These are phyloP conservation scores for Venturia canescens DNA, from an alignment of 1,140 invertebrate species.

Conservation along the genomic window DNA sequence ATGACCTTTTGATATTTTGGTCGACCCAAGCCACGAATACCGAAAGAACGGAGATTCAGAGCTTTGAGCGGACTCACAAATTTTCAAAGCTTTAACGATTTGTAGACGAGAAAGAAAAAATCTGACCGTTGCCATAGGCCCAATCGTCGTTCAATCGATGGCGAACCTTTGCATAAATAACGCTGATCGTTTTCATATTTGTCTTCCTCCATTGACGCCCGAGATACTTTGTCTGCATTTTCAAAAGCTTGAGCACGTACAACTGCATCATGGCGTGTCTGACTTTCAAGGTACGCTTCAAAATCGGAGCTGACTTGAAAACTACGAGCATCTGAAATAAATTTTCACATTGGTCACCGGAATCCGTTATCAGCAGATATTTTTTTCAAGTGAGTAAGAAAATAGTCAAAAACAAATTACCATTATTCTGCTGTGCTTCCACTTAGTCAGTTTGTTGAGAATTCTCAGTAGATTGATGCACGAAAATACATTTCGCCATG, in stretches of 20 bases:
- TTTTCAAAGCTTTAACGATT: slow-evolving; percentile 8
- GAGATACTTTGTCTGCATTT: slow-evolving; percentile 99
- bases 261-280: slow-evolving; percentile 98
- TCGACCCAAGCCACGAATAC: too few relatives aligned
- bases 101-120: not conserved
- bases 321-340: slow-evolving; percentile 94
- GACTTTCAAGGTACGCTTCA: slow-evolving; percentile 97
- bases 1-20: too few relatives aligned
- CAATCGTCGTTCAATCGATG: slow-evolving; percentile 99
- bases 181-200: slow-evolving; percentile 99
- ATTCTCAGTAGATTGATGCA: slow-evolving; percentile 98
- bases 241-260: slow-evolving; percentile 97
- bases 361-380: not conserved
- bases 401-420: slow-evolving; percentile 74
- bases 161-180: slow-evolving; percentile 98
- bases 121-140: slow-evolving; percentile 97
- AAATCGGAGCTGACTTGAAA: slow-evolving; percentile 99
- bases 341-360: slow-evolving; percentile 7
- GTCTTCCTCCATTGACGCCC: slow-evolving; percentile 99
- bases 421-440: slow-evolving; percentile 99
- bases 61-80: not conserved
- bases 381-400: not conserved
- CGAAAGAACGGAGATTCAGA: too few relatives aligned
- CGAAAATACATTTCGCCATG: slow-evolving; percentile 98
- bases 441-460: slow-evolving; percentile 99